phyloP scores from a whole-genome alignment of 2,113 vertebrate genomes.

The Pituophis catenifer region DNA sequence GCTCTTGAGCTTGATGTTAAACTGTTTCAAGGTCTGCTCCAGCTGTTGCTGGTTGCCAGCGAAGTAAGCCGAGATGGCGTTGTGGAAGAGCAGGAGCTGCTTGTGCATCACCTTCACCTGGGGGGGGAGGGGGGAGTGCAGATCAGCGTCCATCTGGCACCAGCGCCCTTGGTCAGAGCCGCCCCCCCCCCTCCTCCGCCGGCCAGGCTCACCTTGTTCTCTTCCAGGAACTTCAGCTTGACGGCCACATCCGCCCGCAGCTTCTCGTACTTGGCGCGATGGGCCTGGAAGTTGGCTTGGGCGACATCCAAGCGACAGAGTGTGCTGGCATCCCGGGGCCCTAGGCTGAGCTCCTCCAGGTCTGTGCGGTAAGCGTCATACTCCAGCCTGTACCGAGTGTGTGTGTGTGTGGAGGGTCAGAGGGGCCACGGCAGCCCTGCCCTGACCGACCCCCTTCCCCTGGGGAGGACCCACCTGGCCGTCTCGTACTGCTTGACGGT shows the following conservation, averaged over 20 bases:
- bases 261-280: slow-evolving; percentile 92
- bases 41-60: slow-evolving; percentile 97
- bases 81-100: slow-evolving; percentile 97
- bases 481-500: slow-evolving; percentile 95
- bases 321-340: slow-evolving; percentile 82
- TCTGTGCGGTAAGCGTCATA: slow-evolving; percentile 94
- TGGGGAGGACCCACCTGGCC: slow-evolving; percentile 77
- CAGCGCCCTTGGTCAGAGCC: too few relatives aligned
- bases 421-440: neutral
- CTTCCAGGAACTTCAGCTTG: slow-evolving; percentile 96
- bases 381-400: slow-evolving; percentile 77
- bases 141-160: neutral
- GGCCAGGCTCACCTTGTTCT: slow-evolving; percentile 84
- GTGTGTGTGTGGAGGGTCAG: neutral
- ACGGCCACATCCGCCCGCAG: slow-evolving; percentile 90
- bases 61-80: slow-evolving; percentile 95
- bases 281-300: slow-evolving; percentile 88
- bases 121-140: neutral
- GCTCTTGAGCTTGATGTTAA: slow-evolving; percentile 91
- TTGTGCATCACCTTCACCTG: slow-evolving; percentile 99
- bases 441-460: fast-evolving
- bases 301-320: slow-evolving; percentile 85
- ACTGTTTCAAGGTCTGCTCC: slow-evolving; percentile 95
- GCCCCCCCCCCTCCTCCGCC: too few relatives aligned
- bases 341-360: slow-evolving; percentile 92